Evolutionary conservation across 2,113 vertebrate genomes (phyloP).

Genomic region (Hepsetus odoe): DNA sequence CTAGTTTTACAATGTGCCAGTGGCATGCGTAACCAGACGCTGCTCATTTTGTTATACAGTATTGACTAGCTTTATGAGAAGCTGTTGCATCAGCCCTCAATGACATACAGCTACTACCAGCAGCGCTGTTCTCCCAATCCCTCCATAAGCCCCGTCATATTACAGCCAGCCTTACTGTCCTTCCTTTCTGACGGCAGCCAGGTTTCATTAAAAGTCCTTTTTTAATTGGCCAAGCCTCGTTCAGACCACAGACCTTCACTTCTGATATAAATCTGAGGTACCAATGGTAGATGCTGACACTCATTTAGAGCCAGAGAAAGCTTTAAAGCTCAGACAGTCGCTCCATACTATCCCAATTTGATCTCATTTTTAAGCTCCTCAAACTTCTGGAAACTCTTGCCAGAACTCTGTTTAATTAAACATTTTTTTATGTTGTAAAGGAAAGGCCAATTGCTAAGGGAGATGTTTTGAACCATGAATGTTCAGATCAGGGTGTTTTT

Average conservation of each 20-base stretch:
- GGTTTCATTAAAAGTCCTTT: slow-evolving; percentile 39
- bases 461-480: background rate
- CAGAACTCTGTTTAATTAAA: slow-evolving; percentile 5
- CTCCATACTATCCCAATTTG: slow-evolving; percentile 7
- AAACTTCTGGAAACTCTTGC: slow-evolving; percentile 7
- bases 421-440: slow-evolving; percentile 1
- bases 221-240: slow-evolving; percentile 11
- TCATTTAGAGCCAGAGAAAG: slow-evolving; percentile 4
- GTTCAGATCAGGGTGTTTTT: background rate
- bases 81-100: background rate
- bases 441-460: background rate
- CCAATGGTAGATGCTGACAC: background rate
- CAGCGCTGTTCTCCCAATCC: background rate
- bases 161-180: slow-evolving; percentile 2
- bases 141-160: slow-evolving; percentile 6
- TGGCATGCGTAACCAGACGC: background rate
- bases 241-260: background rate
- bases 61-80: slow-evolving; percentile 17
- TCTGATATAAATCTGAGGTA: background rate
- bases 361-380: slow-evolving; percentile 15
- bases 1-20: background rate
- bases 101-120: background rate
- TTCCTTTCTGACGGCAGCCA: background rate
- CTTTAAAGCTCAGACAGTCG: slow-evolving; percentile 10
- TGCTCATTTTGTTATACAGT: background rate